Conservation (phyloP, 2,888 invertebrate genomes). For the Automeris io region DNA sequence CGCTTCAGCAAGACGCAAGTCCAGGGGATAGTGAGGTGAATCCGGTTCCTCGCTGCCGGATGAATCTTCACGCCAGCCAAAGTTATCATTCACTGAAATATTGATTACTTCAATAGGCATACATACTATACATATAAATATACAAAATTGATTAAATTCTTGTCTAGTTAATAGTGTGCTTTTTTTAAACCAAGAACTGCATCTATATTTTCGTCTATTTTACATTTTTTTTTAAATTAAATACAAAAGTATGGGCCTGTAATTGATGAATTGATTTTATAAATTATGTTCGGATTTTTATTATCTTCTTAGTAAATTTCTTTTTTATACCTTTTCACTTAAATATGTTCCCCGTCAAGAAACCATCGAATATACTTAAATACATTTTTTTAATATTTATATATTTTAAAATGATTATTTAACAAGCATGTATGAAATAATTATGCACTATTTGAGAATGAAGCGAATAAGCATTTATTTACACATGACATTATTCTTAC, state of each 20-base stretch:
- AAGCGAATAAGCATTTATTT: constrained; percentile 34
- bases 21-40: constrained; percentile 66
- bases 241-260: no score
- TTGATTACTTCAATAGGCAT: background rate
- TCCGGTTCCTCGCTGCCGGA: constrained; percentile 68
- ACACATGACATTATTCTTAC: constrained; percentile 48
- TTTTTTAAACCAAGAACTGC: no score
- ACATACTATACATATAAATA: background rate
- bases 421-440: constrained; percentile 65
- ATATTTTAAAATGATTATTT: constrained; percentile 1
- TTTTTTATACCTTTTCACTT: no score
- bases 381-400: no score
- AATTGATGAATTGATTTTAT: no score
- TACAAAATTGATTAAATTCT: background rate
- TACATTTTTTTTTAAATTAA: no score
- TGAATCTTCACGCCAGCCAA: constrained; percentile 67
- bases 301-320: no score
- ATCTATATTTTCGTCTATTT: no score
- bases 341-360: no score
- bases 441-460: constrained; percentile 18
- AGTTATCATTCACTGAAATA: constrained; percentile 55
- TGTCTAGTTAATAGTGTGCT: background rate
- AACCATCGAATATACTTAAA: no score
- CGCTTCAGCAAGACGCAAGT: constrained; percentile 67
- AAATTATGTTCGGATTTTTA: no score